Base-by-base conservation (phyloP, 2,113 vertebrate species). In the Petromus typicus region DNA sequence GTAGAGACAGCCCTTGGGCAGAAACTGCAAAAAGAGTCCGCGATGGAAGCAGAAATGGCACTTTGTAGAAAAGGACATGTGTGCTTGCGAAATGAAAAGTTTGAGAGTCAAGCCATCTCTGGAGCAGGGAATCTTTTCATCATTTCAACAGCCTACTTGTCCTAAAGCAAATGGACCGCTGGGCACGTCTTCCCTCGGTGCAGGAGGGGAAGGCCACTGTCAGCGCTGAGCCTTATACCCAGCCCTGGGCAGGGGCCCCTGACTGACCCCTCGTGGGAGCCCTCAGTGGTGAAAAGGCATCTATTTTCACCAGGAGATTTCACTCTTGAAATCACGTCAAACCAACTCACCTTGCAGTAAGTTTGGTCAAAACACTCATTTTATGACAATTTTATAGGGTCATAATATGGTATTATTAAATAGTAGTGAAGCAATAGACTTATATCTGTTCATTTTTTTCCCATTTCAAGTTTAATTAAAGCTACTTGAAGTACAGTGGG, bases 401-500 rank as follows among this genome's bases (percentile, higher is more conserved):
- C 51, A 40, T 54, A 16, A 71, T 14, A 18, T 32, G 5, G 45
- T 45, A 37, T 81, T 81, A 67, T 57, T 5, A 3, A 85, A 48
- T 37, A 51, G 84, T 61, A 92, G 43, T 9, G 32, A 93, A 91
- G 79, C 45, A 91, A 76, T 18, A 63, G 34, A 64, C n/a, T 90
- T 59, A 1, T 76, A 71, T 23, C 71, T 67, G 56, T 48, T 76
- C 57, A 25, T 81, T 76, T 85, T 91, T 86, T 78, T 37, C 64
- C 67, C 57, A 17, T 71, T 85, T 88, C 27, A 23, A 79, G 90
- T 75, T 80, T 84, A 95, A 94, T 90, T 87, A 87, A 87, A 63
- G n/a, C 37, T 92, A 40, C 16, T 83, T 20, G n/a, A 94, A 85
- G 84, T 7, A 34, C 40, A 2, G 3, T 61, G 16, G 54, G 25